phyloP scores from a whole-genome alignment of 37 sponge, comb jelly and placozoan genomes.

The Oopsacas minuta region DNA sequence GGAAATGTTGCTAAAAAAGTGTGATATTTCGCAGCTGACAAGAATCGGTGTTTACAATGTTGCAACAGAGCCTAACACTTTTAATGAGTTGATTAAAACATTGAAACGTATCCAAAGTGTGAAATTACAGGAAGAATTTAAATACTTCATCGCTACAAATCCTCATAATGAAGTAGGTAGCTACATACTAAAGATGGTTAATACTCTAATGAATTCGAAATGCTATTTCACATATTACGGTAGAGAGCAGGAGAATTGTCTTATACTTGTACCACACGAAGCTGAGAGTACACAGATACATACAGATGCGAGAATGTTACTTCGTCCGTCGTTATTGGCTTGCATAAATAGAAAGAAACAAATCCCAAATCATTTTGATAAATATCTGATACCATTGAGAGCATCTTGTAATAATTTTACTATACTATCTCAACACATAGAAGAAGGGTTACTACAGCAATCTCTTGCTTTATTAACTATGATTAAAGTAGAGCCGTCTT shows the following conservation, averaged over 20 bases:
- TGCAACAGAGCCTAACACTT: background rate
- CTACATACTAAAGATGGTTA: background rate
- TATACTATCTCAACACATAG: background rate
- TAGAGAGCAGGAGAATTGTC: background rate
- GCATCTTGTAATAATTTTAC: conserved; percentile 14
- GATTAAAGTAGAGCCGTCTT: background rate
- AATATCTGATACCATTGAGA: background rate
- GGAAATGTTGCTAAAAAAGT: background rate
- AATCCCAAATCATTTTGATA: background rate
- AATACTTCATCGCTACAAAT: background rate
- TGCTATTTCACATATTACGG: conserved; percentile 1
- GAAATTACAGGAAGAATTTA: background rate
- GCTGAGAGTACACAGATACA: background rate
- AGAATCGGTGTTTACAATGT: background rate
- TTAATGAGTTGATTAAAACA: background rate
- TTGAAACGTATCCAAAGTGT: background rate
- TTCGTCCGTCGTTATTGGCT: background rate
- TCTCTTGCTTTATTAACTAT: background rate
- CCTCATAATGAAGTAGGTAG: background rate
- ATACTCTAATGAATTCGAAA: background rate
- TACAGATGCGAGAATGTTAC: background rate
- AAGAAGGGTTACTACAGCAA: background rate
- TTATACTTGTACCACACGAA: background rate
- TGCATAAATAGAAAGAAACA: background rate
- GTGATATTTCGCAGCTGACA: background rate